Percentiles rank a stretch among this genome's conserved stretches.
phyloP scores from a whole-genome alignment of 2,113 vertebrate genomes.

The Phaethon lepturus region DNA sequence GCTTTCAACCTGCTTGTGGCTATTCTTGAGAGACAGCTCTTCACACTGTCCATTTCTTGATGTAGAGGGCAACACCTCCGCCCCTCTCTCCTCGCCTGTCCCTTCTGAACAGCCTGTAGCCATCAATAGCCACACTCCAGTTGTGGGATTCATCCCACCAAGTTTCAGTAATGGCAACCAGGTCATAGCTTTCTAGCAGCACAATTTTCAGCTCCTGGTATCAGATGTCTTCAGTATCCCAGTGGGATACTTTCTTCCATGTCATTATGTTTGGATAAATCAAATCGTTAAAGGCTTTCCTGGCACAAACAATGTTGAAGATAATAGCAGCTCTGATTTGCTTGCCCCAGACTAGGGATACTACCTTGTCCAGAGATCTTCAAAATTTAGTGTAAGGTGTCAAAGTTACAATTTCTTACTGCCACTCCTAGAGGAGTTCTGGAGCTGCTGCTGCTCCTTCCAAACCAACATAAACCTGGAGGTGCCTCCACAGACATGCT shows the following conservation, averaged over 20 bases:
- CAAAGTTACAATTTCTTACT: not conserved
- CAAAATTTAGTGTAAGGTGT: not conserved
- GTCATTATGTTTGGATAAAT: not conserved
- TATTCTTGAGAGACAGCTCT: too few relatives aligned
- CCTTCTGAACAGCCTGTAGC: too few relatives aligned
- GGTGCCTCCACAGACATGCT: not conserved
- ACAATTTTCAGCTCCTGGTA: not conserved
- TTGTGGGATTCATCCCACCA: too few relatives aligned
- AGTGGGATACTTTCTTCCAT: not conserved
- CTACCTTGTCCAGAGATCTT: not conserved
- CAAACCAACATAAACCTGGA: not conserved
- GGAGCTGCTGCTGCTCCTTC: not conserved
- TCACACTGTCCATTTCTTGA: too few relatives aligned
- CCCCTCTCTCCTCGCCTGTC: too few relatives aligned
- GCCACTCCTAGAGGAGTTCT: not conserved
- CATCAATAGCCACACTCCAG: too few relatives aligned
- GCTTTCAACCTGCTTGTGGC: too few relatives aligned
- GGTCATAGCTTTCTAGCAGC: too few relatives aligned
- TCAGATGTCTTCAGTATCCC: too few relatives aligned
- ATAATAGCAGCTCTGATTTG: not conserved
- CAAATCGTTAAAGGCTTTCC: not conserved
- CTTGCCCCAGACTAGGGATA: not conserved
- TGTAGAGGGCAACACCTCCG: too few relatives aligned
- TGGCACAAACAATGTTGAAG: not conserved
- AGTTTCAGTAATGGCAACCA: too few relatives aligned